Conservation (phyloP, 2,797 vertebrate genomes). For the Percopsis omiscomaycus region DNA sequence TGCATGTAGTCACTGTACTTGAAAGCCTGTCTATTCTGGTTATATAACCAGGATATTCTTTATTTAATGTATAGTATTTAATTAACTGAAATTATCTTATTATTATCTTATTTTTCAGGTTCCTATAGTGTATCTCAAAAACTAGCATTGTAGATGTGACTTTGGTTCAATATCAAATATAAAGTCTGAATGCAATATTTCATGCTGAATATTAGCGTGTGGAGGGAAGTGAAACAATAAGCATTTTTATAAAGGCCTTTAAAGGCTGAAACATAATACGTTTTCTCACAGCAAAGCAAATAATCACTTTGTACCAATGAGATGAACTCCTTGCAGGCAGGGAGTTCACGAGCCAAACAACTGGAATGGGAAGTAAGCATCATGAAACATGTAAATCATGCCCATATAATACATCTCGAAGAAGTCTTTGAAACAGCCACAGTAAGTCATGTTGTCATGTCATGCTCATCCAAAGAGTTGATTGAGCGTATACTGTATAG, state of each 20-base stretch:
- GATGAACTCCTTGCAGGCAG: conserved; percentile 75
- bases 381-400: conserved; percentile 82
- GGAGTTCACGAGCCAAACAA: conserved; percentile 82
- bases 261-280: not conserved
- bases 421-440: conserved; percentile 83
- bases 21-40: too few relatives aligned
- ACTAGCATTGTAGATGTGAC: too few relatives aligned
- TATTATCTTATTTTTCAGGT: too few relatives aligned
- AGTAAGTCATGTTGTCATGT: conserved; percentile 66
- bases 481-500: not conserved
- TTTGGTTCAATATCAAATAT: too few relatives aligned
- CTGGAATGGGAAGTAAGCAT: conserved; percentile 86
- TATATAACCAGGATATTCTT: too few relatives aligned
- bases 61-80: not conserved
- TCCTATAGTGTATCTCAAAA: too few relatives aligned
- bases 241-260: too few relatives aligned
- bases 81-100: conserved; percentile 21
- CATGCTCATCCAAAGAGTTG: conserved; percentile 21
- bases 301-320: conserved; percentile 15
- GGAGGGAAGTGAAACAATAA: not conserved
- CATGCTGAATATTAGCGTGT: not conserved
- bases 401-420: conserved; percentile 85
- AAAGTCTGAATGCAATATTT: too few relatives aligned
- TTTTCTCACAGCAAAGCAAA: too few relatives aligned
- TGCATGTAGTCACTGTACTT: too few relatives aligned